Evolutionary conservation across 2,888 invertebrate genomes (phyloP), one percentile per base, ranked within the genome.

Genomic region (Chironomus tentans): DNA sequence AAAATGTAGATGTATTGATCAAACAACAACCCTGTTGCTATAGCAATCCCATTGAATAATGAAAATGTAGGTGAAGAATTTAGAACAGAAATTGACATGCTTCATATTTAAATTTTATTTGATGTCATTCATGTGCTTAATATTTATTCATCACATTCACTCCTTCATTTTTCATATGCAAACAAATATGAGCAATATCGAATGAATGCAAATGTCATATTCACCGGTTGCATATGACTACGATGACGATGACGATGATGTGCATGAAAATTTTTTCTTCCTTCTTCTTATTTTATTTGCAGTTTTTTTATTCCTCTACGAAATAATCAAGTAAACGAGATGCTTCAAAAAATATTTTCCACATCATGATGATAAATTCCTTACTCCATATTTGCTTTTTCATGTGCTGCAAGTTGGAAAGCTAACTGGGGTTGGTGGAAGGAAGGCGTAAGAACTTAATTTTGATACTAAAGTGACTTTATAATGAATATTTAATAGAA

Each of bases 181-280:
- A 10, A 38, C 7, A 38, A 38, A 38, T 38, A 38, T 38, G 38
- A 38, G 38, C 21, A 24, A 24, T 13, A 65, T 65, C 22, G 65
- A 21, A 65, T 24, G 24, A 65, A 65, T 65, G 65, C 65, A 65
- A 65, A 65, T 65, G 65, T 10, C 24, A 22, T 65, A 13, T 22
- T 65, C 18, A 65, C 65, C 65, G 65, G 65, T 65, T 65, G 65
- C 65, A 65, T 65, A 65, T 65, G 22, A 65, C 24, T 10, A 65
- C 65, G 65, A 65, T 21, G 65, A 65, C n/a, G 65, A 13, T n/a
- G n/a, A n/a, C 24, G 24, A 65, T 21, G 10, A 18, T 15, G 18
- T 18, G 18, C 7, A 18, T 50, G 18, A 65, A 22, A 65, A 12
- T 65, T 21, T 22, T 65, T 65, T 24, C 5, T 13, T 24, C 24